Conservation (phyloP, 2,888 invertebrate species). For the Nysson spinosus region DNA sequence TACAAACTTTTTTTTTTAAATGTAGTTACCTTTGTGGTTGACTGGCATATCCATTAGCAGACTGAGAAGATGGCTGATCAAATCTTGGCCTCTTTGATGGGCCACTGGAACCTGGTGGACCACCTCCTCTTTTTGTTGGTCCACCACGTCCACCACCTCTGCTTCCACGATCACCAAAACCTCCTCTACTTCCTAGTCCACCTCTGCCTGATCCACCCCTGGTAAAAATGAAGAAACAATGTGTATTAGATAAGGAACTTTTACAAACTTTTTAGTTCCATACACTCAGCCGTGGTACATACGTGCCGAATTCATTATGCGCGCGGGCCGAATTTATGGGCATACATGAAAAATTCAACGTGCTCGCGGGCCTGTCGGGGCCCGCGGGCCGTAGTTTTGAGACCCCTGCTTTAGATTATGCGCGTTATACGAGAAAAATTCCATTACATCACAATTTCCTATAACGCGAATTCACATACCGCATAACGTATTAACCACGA, state of each 20-base stretch:
- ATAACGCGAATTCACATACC: no score
- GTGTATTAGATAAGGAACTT: not conserved
- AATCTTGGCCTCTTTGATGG: slow-evolving; percentile 80
- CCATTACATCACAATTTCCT: no score
- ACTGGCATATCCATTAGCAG: slow-evolving; percentile 72
- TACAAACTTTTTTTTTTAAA: not conserved
- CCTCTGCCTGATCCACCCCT: slow-evolving; percentile 64
- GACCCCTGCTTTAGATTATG: no score
- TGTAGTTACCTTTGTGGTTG: slow-evolving; percentile 63
- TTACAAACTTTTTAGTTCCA: not conserved
- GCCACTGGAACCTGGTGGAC: slow-evolving; percentile 80
- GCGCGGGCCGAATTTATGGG: no score
- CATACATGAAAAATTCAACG: no score
- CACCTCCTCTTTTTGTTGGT: slow-evolving; percentile 77
- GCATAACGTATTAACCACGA: no score
- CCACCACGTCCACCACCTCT: slow-evolving; percentile 76
- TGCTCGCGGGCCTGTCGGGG: no score
- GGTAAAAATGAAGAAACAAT: slow-evolving; percentile 1
- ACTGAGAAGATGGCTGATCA: slow-evolving; percentile 71
- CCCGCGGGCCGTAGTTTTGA: no score
- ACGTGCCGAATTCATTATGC: no score
- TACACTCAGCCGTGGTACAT: not conserved
- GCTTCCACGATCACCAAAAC: slow-evolving; percentile 78
- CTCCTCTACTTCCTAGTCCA: slow-evolving; percentile 75
- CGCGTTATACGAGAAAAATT: no score